Percentiles rank a stretch among this genome's conserved stretches.
Conservation (phyloP, 2,113 vertebrate species). For the Saguinus imperator region DNA sequence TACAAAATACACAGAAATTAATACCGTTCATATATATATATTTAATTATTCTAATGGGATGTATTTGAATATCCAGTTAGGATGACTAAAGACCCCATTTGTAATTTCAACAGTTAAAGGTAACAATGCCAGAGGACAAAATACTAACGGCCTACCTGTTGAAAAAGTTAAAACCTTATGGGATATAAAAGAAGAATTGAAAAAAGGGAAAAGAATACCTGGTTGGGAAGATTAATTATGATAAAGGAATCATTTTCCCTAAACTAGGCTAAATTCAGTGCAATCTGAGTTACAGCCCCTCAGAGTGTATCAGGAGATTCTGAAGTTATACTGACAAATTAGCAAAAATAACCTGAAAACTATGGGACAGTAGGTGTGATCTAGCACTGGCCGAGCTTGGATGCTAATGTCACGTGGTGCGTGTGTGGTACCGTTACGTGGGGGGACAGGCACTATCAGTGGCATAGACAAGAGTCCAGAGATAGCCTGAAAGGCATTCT, state of each 20-base stretch:
- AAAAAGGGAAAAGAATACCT: neutral
- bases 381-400: fast-evolving
- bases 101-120: neutral
- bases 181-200: neutral
- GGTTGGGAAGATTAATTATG: neutral
- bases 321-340: neutral
- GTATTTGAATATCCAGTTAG: neutral
- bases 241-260: neutral
- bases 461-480: neutral
- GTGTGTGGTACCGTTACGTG: fast-evolving
- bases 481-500: neutral
- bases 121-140: neutral
- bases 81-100: neutral
- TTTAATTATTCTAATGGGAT: neutral
- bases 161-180: neutral
- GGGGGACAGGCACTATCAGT: fast-evolving
- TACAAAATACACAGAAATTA: neutral
- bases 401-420: too few species aligned
- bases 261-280: neutral
- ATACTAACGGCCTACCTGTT: neutral
- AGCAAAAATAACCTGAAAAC: neutral
- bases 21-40: neutral
- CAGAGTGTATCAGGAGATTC: neutral
- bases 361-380: fast-evolving
- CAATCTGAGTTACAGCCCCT: neutral